phyloP scores from a whole-genome alignment of 64 coral and sea anemone species.

The Porites lutea region DNA sequence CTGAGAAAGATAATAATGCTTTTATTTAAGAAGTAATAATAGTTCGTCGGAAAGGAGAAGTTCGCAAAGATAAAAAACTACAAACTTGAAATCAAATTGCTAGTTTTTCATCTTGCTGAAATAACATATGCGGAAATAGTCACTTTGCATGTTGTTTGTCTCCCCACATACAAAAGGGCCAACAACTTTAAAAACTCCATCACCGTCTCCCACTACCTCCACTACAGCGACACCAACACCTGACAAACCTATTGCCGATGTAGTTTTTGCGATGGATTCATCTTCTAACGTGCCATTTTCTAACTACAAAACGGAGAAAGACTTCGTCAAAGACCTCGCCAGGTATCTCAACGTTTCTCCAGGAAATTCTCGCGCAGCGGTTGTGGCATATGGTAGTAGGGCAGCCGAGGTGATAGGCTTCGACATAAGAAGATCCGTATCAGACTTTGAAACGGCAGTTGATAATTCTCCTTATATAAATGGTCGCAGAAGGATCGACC shows the following conservation, averaged over 20 bases:
- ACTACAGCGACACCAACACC: too few relatives aligned
- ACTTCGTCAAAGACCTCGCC: conserved; percentile 37
- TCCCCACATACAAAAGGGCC: too few relatives aligned
- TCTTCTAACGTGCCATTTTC: background rate
- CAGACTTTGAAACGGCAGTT: conserved; percentile 29
- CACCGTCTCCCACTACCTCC: too few relatives aligned
- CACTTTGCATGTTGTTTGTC: too few relatives aligned
- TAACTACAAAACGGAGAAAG: conserved; percentile 42
- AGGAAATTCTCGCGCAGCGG: conserved; percentile 20
- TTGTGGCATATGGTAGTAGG: conserved; percentile 19
- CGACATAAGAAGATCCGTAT: background rate
- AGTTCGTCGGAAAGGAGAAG: too few relatives aligned
- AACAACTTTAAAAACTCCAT: too few relatives aligned
- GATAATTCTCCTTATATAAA: conserved; percentile 40
- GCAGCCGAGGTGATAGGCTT: conserved; percentile 32
- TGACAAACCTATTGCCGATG: background rate
- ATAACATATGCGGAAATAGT: too few relatives aligned
- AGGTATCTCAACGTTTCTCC: conserved; percentile 33
- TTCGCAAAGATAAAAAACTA: too few relatives aligned
- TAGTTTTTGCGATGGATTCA: conserved; percentile 50
- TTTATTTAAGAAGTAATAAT: too few relatives aligned
- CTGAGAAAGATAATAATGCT: too few relatives aligned
- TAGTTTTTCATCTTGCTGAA: too few relatives aligned
- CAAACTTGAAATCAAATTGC: too few relatives aligned
- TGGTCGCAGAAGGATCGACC: conserved; percentile 48